phyloP scores from a whole-genome alignment of 2,797 vertebrate genomes.

The Cyprinodon diabolis region DNA sequence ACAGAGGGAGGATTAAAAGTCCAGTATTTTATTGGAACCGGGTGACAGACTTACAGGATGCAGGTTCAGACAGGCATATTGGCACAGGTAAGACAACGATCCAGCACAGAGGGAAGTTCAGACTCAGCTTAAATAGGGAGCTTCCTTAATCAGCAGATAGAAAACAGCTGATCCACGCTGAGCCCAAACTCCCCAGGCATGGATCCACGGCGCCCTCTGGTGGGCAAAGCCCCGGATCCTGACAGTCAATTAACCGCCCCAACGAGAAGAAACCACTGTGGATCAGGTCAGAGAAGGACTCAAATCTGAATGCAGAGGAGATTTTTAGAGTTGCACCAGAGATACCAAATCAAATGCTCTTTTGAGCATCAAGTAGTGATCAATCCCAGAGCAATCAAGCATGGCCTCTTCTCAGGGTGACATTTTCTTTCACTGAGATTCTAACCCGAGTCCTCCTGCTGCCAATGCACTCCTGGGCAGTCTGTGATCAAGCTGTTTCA shows the following conservation, averaged over 20 bases:
- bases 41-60: no score
- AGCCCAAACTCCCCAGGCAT: no score
- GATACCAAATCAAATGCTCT: conserved; percentile 76
- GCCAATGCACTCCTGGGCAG: conserved; percentile 34
- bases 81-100: no score
- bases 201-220: no score
- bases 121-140: no score
- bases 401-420: conserved; percentile 72
- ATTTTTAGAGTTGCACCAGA: conserved; percentile 66
- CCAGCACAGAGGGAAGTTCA: no score
- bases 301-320: conserved; percentile 68
- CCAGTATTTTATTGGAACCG: no score
- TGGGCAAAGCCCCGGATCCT: no score
- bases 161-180: no score
- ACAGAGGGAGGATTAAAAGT: no score
- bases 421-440: conserved; percentile 65
- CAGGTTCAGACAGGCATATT: no score
- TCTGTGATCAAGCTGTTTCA: conserved; percentile 55
- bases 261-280: conserved; percentile 58
- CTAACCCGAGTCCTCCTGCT: conserved; percentile 53
- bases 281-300: conserved; percentile 64
- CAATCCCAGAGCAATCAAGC: conserved; percentile 74
- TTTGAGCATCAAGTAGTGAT: conserved; percentile 74
- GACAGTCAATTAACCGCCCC: conserved; percentile 64
- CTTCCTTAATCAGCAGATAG: no score